Evolutionary conservation across 2,888 invertebrate species (phyloP).

Genomic region (Sinopyrophorus schimmeli): DNA sequence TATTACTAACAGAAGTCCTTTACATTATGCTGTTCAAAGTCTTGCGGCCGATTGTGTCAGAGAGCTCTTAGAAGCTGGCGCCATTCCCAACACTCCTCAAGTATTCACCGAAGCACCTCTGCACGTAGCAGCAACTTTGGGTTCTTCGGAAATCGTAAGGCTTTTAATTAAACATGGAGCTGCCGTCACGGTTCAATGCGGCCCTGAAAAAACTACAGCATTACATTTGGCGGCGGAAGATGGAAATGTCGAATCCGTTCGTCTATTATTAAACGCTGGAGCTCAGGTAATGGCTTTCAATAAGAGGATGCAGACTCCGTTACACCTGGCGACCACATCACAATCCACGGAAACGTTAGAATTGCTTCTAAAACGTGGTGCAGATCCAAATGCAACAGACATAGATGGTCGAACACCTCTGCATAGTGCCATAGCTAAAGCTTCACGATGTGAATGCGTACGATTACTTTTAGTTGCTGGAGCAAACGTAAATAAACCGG

Average conservation of each 20-base stretch:
- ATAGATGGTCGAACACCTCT: slow-evolving; percentile 76
- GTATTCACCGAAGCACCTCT: slow-evolving; percentile 84
- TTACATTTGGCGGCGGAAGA: slow-evolving; percentile 88
- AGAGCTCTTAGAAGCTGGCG: slow-evolving; percentile 73
- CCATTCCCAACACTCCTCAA: slow-evolving; percentile 82
- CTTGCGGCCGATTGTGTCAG: slow-evolving; percentile 74
- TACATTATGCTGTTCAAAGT: slow-evolving; percentile 84
- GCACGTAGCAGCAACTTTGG: slow-evolving; percentile 78
- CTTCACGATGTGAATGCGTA: slow-evolving; percentile 73
- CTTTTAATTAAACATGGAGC: slow-evolving; percentile 78
- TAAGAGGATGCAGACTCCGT: slow-evolving; percentile 76
- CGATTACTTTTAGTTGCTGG: slow-evolving; percentile 66
- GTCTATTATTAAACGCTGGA: slow-evolving; percentile 71
- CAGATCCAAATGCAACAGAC: slow-evolving; percentile 64
- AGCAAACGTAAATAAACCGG: slow-evolving; percentile 74
- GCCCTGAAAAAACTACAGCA: slow-evolving; percentile 73
- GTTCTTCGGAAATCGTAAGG: slow-evolving; percentile 69
- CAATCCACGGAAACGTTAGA: slow-evolving; percentile 80
- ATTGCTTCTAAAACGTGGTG: slow-evolving; percentile 64
- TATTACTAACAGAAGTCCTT: slow-evolving; percentile 66
- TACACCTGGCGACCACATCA: slow-evolving; percentile 81
- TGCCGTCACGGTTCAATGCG: slow-evolving; percentile 73
- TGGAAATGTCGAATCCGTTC: slow-evolving; percentile 77
- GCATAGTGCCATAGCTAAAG: slow-evolving; percentile 80
- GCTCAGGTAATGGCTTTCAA: slow-evolving; percentile 78